Evolutionary conservation across 2,113 vertebrate species (phyloP), one percentile per base, ranked within the genome.

Genomic region (Turdus rufiventris): DNA sequence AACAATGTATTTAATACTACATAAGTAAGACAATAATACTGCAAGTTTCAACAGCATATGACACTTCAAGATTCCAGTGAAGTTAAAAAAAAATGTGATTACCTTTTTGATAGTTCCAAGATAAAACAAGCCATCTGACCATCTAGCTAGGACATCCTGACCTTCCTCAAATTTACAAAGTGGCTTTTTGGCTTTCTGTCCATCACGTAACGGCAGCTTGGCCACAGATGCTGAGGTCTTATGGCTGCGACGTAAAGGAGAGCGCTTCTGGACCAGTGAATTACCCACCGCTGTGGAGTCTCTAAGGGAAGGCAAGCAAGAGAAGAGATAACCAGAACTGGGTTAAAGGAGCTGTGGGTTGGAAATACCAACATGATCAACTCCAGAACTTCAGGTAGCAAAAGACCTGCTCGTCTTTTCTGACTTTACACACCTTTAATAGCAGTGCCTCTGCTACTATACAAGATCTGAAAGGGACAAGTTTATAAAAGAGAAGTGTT

Each of bases 101-200:
- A 98, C 99, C 99, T 99, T 99, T 98, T 99, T 98, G 97, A 99
- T 98, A 97, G 99, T 99, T 97, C 99, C 99, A 98, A 99, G 98
- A 97, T 99, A 99, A 98, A 99, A 99, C 96, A 99, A 98, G 97
- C 99, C 99, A 98, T 99, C 99, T 96, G 99, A 99, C 99, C 99
- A 99, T 92, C 99, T 98, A 97, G 99, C 99, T 99, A 99, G 97
- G 98, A 99, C 99, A 96, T 99, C 99, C 97, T 99, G 99, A 96
- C 99, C 99, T 93, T 99, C 99, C 97, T 98, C 98, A 97, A 99
- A 99, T 98, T 99, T 99, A 97, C 98, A 98, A 91, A 98, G 96
- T 94, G 98, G 98, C 96, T 98, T 99, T 98, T 97, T 97, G 93
- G 98, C 97, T 96, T 98, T 98, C 98, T 99, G 98, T 98, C 98